These are phyloP conservation scores for Epizoanthus rinbou DNA, from an alignment of 92 coral and sea anemone species.

Conservation along the genomic window DNA sequence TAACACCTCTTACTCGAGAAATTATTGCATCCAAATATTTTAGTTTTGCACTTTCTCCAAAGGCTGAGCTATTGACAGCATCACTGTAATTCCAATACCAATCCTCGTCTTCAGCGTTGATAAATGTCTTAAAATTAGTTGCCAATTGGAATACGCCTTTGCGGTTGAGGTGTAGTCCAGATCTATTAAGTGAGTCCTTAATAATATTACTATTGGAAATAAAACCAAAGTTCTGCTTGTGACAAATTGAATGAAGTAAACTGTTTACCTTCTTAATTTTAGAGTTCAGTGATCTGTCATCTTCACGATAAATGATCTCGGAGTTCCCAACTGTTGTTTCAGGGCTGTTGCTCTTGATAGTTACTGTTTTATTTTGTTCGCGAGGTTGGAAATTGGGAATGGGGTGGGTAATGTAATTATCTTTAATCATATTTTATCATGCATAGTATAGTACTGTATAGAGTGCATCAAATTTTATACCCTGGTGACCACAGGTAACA, in stretches of 20 bases:
- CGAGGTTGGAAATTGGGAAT: background rate
- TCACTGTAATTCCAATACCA: background rate
- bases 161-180: conserved; percentile 43
- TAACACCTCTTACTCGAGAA: conserved; percentile 19
- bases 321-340: background rate
- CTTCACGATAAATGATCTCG: conserved; percentile 10
- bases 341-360: conserved; percentile 17
- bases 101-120: background rate
- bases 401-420: too few relatives aligned
- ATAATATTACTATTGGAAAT: conserved; percentile 35
- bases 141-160: conserved; percentile 37
- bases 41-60: background rate
- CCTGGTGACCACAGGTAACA: too few relatives aligned
- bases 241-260: background rate
- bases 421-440: too few relatives aligned
- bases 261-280: conserved; percentile 12
- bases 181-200: conserved; percentile 7
- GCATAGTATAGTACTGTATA: too few relatives aligned
- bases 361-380: background rate
- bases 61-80: conserved; percentile 7
- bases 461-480: too few relatives aligned
- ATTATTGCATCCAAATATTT: background rate
- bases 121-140: conserved; percentile 36
- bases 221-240: conserved; percentile 28
- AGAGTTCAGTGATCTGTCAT: background rate